Percentiles rank a stretch among this genome's conserved stretches.
Conservation (phyloP, 2,888 invertebrate genomes). For the Chouioia cunea region DNA sequence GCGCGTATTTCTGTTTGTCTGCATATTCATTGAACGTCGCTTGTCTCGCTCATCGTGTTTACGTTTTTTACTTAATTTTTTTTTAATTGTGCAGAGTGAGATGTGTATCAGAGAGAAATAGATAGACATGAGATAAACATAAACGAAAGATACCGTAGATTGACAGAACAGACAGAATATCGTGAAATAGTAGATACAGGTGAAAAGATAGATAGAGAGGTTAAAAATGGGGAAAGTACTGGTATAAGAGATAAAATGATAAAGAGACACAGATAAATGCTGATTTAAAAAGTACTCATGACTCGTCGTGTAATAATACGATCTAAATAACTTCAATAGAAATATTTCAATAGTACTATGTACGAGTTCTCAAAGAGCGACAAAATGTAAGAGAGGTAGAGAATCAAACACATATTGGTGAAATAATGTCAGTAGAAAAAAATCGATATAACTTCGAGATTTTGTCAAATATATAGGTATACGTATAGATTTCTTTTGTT, state of each 20-base stretch:
- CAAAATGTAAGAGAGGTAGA: slow-evolving; percentile 14
- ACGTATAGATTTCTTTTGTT: not conserved
- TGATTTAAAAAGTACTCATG: slow-evolving; percentile 33
- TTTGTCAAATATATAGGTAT: slow-evolving; percentile 2
- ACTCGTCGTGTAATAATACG: slow-evolving; percentile 17
- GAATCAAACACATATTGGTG: slow-evolving; percentile 28
- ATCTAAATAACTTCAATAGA: slow-evolving; percentile 27
- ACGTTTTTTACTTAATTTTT: slow-evolving; percentile 40
- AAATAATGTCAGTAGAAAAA: slow-evolving; percentile 13
- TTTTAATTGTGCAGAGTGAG: slow-evolving; percentile 43
- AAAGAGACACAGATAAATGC: slow-evolving; percentile 39
- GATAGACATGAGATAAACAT: slow-evolving; percentile 66
- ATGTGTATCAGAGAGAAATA: slow-evolving; percentile 60
- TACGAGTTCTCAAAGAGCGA: slow-evolving; percentile 31
- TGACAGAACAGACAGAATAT: slow-evolving; percentile 37
- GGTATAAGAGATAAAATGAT: slow-evolving; percentile 29
- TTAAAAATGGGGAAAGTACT: slow-evolving; percentile 11
- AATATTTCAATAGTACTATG: slow-evolving; percentile 22
- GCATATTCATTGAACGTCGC: slow-evolving; percentile 38
- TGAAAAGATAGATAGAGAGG: slow-evolving; percentile 15
- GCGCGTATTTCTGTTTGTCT: not conserved
- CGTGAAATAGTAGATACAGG: slow-evolving; percentile 19
- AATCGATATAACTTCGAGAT: slow-evolving; percentile 5
- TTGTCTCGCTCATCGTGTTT: slow-evolving; percentile 42
- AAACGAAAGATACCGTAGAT: slow-evolving; percentile 65